Base-by-base conservation (phyloP, 2,888 invertebrate genomes). In the Nephrotoma guestfalica region DNA sequence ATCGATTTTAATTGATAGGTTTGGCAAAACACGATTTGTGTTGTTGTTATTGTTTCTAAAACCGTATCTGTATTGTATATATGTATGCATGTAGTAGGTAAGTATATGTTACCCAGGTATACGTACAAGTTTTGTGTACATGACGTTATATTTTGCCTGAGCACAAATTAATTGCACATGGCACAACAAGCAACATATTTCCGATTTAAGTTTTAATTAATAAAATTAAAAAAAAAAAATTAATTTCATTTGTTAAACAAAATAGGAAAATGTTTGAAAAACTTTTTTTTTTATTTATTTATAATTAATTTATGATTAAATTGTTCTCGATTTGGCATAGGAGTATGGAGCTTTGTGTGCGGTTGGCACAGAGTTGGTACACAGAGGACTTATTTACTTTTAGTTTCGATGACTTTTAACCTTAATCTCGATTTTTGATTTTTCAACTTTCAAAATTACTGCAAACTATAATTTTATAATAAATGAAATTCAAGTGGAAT, bases 1-100 rank as follows among this genome's bases (percentile, higher is more conserved):
- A 84, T 84, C 84, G 84, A 84, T 84, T 84, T 84, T 84, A 84
- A 84, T 84, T 84, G 84, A 84, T 84, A 84, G 84, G 84, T 84
- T 84, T 84, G 84, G 84, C 42, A 84, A 84, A 84, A 84, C 84
- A 84, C 84, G 84, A 84, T 84, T 84, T 41, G 42, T 57, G 0
- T 57, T 57, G 71, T 71, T 57, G 71, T 71, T 71, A 51, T 71
- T 71, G 71, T 71, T 51, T 57, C 18, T 18, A 18, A 57, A 57
- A 57, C 18, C 57, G 18, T 57, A 57, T 71, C 71, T 71, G 2
- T 30, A 43, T 43, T 11, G 30, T 30, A 71, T 30, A 71, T 71
- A 51, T 6, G 13, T 51, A 15, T n/a, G 2, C 15, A 51, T n/a
- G 0, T 30, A 30, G 30, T 30, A 30, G 1, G 30, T 30, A 30